Conservation (phyloP, 2,888 invertebrate species). For the Lypha dubia region DNA sequence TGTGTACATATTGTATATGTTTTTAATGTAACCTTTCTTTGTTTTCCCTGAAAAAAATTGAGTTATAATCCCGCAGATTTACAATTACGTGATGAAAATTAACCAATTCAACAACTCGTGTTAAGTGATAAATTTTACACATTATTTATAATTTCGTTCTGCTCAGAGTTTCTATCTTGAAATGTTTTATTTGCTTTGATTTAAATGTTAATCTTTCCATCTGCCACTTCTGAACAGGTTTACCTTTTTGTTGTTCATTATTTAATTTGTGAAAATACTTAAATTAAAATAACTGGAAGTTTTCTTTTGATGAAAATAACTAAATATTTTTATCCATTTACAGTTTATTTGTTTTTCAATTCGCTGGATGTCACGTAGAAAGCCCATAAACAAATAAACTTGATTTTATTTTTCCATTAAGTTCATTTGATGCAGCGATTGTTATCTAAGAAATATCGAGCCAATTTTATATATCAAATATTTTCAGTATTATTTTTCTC, state of each 20-base stretch:
- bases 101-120: too few relatives aligned
- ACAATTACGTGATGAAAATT: neutral
- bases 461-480: too few relatives aligned
- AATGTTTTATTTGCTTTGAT: neutral
- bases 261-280: neutral
- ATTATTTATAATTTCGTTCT: too few relatives aligned
- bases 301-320: neutral
- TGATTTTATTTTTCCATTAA: constrained; percentile 28
- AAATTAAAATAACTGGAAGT: neutral
- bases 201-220: neutral
- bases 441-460: too few relatives aligned
- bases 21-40: too few relatives aligned
- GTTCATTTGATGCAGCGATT: neutral
- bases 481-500: too few relatives aligned
- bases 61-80: too few relatives aligned
- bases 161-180: too few relatives aligned
- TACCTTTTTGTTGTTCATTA: neutral
- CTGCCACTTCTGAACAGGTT: neutral
- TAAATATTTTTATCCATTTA: too few relatives aligned
- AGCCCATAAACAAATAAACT: constrained; percentile 42
- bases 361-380: constrained; percentile 48
- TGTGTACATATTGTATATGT: too few relatives aligned
- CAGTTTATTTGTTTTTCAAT: constrained; percentile 25
- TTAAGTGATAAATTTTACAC: too few relatives aligned
- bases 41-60: too few relatives aligned